Conservation (phyloP, 1,140 invertebrate species). For the Polypedilum vanderplanki region DNA sequence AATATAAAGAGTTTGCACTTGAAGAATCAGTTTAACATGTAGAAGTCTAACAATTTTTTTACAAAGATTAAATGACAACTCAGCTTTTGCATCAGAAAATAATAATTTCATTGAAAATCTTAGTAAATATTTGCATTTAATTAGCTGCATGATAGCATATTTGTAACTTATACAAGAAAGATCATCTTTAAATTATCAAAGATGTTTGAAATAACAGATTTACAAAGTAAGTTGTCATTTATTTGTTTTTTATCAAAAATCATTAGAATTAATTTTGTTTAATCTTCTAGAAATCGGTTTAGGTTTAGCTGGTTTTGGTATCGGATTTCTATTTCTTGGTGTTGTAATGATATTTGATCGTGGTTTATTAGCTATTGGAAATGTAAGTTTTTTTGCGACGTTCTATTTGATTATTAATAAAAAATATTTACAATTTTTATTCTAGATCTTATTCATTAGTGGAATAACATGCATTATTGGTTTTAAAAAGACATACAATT, state of each 20-base stretch:
- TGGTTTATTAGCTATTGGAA: slow-evolving; percentile 95
- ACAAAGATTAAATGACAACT: too few species aligned
- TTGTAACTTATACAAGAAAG: too few species aligned
- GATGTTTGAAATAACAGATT: slow-evolving; percentile 68
- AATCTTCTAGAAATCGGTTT: slow-evolving; percentile 93
- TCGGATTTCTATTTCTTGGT: slow-evolving; percentile 92
- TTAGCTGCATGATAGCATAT: too few species aligned
- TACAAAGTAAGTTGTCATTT: slow-evolving; percentile 56
- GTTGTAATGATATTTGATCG: slow-evolving; percentile 95
- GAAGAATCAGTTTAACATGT: too few species aligned
- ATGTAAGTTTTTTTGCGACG: too few species aligned
- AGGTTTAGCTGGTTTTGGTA: slow-evolving; percentile 91
- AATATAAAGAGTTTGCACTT: too few species aligned
- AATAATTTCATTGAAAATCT: too few species aligned
- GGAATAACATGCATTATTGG: slow-evolving; percentile 96
- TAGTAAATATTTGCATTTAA: too few species aligned
- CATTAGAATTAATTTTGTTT: slow-evolving; percentile 30
- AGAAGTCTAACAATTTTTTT: too few species aligned
- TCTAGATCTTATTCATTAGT: slow-evolving; percentile 87
- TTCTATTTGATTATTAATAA: too few species aligned
- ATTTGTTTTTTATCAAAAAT: slow-evolving; percentile 23
- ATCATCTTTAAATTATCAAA: slow-evolving; percentile 31
- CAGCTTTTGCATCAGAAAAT: too few species aligned
- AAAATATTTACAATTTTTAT: slow-evolving; percentile 33
- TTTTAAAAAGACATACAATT: slow-evolving; percentile 87